Evolutionary conservation across 2,797 vertebrate species (phyloP).

Genomic region (Lemur catta): DNA sequence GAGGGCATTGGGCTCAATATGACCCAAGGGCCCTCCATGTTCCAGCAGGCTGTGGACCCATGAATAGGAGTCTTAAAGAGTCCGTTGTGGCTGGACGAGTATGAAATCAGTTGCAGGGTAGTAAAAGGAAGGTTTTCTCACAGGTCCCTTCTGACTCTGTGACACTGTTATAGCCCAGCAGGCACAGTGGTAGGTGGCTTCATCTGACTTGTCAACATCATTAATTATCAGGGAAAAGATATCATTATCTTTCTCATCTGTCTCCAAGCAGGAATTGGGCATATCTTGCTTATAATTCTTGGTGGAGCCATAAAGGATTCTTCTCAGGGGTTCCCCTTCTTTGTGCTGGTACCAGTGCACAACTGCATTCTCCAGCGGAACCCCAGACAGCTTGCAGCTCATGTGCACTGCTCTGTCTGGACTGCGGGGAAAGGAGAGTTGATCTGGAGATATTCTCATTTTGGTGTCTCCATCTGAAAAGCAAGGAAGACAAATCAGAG

Average conservation of each 20-base stretch:
- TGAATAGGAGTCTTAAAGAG: background rate
- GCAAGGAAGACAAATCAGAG: background rate
- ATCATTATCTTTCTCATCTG: background rate
- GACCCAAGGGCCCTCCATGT: background rate
- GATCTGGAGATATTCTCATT: background rate
- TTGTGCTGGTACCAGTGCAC: conserved; percentile 75
- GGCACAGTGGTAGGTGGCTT: conserved; percentile 57
- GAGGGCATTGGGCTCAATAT: background rate
- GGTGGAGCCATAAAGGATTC: conserved; percentile 39
- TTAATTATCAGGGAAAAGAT: conserved; percentile 69
- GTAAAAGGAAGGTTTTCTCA: conserved; percentile 53
- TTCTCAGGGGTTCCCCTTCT: conserved; percentile 32
- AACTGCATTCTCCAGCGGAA: background rate
- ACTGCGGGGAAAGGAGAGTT: background rate
- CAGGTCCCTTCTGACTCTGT: background rate
- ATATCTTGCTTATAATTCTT: background rate
- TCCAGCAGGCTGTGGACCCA: background rate
- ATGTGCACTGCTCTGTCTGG: background rate
- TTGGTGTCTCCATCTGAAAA: conserved; percentile 39
- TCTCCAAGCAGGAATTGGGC: background rate
- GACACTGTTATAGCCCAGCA: background rate
- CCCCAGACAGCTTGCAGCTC: background rate
- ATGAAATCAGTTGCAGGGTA: background rate
- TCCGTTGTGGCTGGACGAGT: background rate
- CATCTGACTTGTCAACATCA: background rate